Base-by-base conservation (phyloP, 1,140 invertebrate genomes). In the Sinonovacula constricta region DNA sequence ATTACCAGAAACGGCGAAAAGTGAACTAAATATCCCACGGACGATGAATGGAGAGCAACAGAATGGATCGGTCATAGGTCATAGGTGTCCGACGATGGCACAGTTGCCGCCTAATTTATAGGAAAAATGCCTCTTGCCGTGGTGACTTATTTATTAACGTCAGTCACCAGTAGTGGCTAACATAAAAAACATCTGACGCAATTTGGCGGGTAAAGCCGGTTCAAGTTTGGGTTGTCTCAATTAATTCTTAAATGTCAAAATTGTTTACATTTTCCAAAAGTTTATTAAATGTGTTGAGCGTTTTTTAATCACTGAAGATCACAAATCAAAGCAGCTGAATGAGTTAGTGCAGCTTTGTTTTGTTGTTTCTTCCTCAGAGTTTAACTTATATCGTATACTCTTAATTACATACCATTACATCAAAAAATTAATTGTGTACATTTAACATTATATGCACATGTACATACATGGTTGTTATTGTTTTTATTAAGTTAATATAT, bases 161-260 rank as follows among this genome's bases (percentile, higher is more conserved):
- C n/a, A n/a, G n/a, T n/a, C n/a, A n/a, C n/a, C n/a, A n/a, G n/a
- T n/a, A n/a, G n/a, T n/a, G n/a, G n/a, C n/a, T n/a, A n/a, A n/a
- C n/a, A n/a, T n/a, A n/a, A n/a, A n/a, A n/a, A n/a, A 22, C 56
- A n/a, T 31, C 14, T 33, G 22, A 18, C 31, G 22, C 22, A 18
- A 18, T 18, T 5, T 49, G 31, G 18, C 65, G 18, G 31, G 33
- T n/a, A 22, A n/a, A 66, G 22, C 7, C 30, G 7, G 31, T 36
- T 26, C 15, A 36, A 66, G 22, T 31, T 10, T 3, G 34, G 34
- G 31, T 63, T 7, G 15, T 49, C 24, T 49, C 7, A 49, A 59
- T 36, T 54, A 33, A 57, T 33, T 33, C 68, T 54, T 53, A 54
- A 12, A 70, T 53, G 57, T 31, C 51, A 22, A 70, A 22, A 57